Evolutionary conservation across 2,797 vertebrate genomes (phyloP).

Genomic region (Remorina albescens): DNA sequence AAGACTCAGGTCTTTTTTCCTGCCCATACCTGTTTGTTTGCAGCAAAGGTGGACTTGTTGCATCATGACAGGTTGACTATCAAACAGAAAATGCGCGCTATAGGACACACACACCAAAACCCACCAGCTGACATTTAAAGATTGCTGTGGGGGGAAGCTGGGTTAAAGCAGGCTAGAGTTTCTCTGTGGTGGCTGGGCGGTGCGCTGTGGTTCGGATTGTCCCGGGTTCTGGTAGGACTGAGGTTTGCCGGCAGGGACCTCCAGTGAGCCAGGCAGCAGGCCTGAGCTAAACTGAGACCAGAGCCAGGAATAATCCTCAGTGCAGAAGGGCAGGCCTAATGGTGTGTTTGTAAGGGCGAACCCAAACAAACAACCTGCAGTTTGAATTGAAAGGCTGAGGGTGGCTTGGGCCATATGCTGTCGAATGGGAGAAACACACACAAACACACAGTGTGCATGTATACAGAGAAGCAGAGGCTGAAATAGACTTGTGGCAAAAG

Average conservation of each 20-base stretch:
- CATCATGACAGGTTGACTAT: conserved; percentile 58
- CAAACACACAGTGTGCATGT: conserved; percentile 54
- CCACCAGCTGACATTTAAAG: conserved; percentile 63
- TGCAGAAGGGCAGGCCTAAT: conserved; percentile 71
- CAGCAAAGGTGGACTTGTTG: conserved; percentile 71
- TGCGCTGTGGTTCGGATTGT: conserved; percentile 74
- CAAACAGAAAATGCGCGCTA: conserved; percentile 42
- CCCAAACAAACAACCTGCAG: conserved; percentile 79
- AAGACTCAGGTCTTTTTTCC: conserved; percentile 34
- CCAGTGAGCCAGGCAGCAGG: conserved; percentile 76
- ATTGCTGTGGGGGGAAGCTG: conserved; percentile 55
- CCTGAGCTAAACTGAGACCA: conserved; percentile 73
- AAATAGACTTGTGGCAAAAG: conserved; percentile 76
- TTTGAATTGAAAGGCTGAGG: conserved; percentile 65
- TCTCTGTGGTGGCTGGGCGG: conserved; percentile 72
- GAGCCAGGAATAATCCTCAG: conserved; percentile 74
- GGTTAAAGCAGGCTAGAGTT: conserved; percentile 71
- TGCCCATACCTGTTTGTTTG: conserved; percentile 69
- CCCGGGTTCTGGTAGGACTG: conserved; percentile 77
- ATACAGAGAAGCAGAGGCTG: conserved; percentile 54
- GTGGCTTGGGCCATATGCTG: conserved; percentile 67
- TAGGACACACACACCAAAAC: conserved; percentile 50
- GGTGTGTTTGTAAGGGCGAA: conserved; percentile 81
- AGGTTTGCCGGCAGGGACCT: conserved; percentile 79
- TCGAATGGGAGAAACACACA: conserved; percentile 69